These are phyloP conservation scores for Autographa gamma DNA, from an alignment of 2,888 invertebrate species.

Conservation along the genomic window DNA sequence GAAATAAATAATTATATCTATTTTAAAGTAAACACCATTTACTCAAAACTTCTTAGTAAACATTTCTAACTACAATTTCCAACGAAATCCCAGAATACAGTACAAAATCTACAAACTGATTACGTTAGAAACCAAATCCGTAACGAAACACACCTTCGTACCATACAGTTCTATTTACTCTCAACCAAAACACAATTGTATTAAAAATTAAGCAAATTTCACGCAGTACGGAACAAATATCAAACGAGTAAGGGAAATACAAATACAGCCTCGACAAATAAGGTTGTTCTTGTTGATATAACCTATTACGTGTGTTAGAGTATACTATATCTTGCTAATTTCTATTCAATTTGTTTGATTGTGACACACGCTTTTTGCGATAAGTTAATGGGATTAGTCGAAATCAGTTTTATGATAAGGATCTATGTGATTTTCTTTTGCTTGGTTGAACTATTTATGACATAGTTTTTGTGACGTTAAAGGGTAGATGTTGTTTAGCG, in stretches of 20 bases:
- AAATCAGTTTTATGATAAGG: not conserved
- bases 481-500: too few relatives aligned
- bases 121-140: not conserved
- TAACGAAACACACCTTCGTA: not conserved
- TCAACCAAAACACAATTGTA: not conserved
- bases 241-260: slow-evolving; percentile 2
- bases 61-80: not conserved
- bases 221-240: slow-evolving; percentile 10
- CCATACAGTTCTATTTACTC: not conserved
- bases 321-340: slow-evolving; percentile 33
- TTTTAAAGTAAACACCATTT: too few relatives aligned
- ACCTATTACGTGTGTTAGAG: slow-evolving; percentile 21
- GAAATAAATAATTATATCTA: too few relatives aligned
- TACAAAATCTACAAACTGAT: not conserved
- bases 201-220: slow-evolving; percentile 7
- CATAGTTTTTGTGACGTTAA: too few relatives aligned
- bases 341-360: slow-evolving; percentile 55
- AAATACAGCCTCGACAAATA: slow-evolving; percentile 28
- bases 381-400: slow-evolving; percentile 9
- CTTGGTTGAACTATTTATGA: too few relatives aligned
- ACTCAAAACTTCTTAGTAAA: too few relatives aligned
- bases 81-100: not conserved
- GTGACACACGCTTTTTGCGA: slow-evolving; percentile 43
- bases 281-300: slow-evolving; percentile 11
- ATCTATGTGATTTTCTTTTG: too few relatives aligned